phyloP scores from a whole-genome alignment of 53 echinoderm and acorn worm genomes.

The Mesocentrotus franciscanus region DNA sequence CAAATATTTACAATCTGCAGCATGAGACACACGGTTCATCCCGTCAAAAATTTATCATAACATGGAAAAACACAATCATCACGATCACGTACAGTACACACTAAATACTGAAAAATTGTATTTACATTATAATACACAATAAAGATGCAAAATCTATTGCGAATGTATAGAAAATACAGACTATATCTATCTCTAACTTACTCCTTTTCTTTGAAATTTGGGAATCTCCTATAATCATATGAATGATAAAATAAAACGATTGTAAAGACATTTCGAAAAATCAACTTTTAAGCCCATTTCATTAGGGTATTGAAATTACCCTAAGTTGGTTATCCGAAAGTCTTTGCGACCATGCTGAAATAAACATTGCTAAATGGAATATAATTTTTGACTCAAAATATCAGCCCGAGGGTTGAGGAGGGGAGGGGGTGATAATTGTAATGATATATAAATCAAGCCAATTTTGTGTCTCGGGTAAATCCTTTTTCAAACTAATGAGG shows the following conservation, averaged over 20 bases:
- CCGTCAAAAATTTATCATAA: background rate
- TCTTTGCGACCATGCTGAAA: too few relatives aligned
- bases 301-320: too few relatives aligned
- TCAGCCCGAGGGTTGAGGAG: background rate
- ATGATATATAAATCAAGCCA: background rate
- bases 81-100: background rate
- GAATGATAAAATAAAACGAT: background rate
- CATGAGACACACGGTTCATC: background rate
- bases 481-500: background rate
- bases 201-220: background rate
- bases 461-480: background rate
- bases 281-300: too few relatives aligned
- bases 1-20: constrained; percentile 50
- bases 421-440: background rate
- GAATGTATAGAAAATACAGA: background rate
- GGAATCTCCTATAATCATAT: background rate
- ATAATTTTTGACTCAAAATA: background rate
- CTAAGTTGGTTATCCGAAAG: too few relatives aligned
- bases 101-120: constrained; percentile 7
- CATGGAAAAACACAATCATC: background rate
- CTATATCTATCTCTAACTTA: background rate
- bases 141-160: background rate
- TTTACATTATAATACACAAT: constrained; percentile 8
- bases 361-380: background rate
- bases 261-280: too few relatives aligned